Evolutionary conservation across 2,797 vertebrate species (phyloP).

Genomic region (Paramormyrops hopkinsi): DNA sequence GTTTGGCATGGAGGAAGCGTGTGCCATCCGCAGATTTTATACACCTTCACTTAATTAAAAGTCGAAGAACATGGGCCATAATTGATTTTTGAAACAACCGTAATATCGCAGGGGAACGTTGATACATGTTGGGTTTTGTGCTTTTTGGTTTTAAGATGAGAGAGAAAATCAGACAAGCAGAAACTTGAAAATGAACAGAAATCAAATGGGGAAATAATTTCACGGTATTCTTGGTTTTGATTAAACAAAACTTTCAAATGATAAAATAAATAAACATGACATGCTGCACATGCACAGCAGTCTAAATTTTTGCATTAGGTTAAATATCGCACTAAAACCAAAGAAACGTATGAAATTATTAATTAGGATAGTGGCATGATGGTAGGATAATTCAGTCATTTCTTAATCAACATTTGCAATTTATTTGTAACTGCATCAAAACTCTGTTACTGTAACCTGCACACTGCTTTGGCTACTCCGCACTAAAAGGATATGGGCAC

Average conservation of each 20-base stretch:
- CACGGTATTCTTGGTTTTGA: neutral
- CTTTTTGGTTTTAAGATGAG: neutral
- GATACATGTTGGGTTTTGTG: neutral
- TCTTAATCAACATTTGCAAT: neutral
- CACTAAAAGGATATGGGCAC: neutral
- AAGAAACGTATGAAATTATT: neutral
- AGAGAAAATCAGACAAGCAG: neutral
- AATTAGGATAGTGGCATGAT: neutral
- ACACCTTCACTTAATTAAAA: neutral
- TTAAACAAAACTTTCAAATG: neutral
- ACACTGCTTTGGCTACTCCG: neutral
- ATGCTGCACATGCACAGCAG: neutral
- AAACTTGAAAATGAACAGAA: neutral
- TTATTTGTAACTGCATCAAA: neutral
- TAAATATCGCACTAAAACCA: neutral
- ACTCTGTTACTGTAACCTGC: neutral
- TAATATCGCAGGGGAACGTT: neutral
- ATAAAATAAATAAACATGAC: neutral
- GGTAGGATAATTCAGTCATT: neutral
- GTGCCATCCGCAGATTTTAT: neutral
- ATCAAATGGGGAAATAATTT: neutral
- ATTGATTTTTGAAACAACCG: neutral
- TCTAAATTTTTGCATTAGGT: neutral
- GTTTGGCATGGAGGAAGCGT: neutral
- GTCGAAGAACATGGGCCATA: neutral